Base-by-base conservation (phyloP, 92 coral and sea anemone genomes). In the Zoanthus solanderi region DNA sequence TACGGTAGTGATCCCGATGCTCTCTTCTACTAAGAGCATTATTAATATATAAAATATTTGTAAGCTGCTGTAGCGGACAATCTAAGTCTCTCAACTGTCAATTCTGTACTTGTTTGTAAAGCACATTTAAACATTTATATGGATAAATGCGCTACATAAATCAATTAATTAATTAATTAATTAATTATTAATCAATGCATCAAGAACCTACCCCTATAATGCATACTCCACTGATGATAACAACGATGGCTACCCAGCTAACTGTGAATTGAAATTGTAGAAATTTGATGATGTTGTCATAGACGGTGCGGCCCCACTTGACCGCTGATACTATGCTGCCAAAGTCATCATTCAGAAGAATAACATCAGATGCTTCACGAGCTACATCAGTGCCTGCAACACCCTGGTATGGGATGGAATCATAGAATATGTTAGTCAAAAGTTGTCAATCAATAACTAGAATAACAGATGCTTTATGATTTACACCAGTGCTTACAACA, bases 251-350 rank as follows among this genome's bases (percentile, higher is more conserved):
- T 23, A 94, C 95, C 96, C 94, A 95, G 78, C 94, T 89, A 29
- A 93, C 93, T 31, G 95, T 95, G 72, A 95, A 93, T 92, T 95
- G 96, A 83, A 95, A 95, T 93, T 92, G 95, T 12, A 95, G 90
- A 81, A 93, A 95, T 87, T 93, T 95, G 7, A 93, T 89, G 65
- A 95, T 84, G 31, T 95, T 93, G 86, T 95, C 87, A 85, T 91
- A 95, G 48, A 95, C 95, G 57, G 94, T 94, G 71, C 98, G 92
- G 45, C 98, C 98, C 98, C 98, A 95, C 88, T 93, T 95, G 54
- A 95, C 87, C 23, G 98, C 96, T 78, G 89, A 84, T 28, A 95
- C 98, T 69, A 95, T 95, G 76, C 96, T 95, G 37, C 91, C 94
- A 84, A 95, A 95, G 91, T 95, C 95, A 65, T 95, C 98, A 77